Evolutionary conservation across 2,113 vertebrate species (phyloP), one percentile per base, ranked within the genome.

Genomic region (Diadophis punctatus): DNA sequence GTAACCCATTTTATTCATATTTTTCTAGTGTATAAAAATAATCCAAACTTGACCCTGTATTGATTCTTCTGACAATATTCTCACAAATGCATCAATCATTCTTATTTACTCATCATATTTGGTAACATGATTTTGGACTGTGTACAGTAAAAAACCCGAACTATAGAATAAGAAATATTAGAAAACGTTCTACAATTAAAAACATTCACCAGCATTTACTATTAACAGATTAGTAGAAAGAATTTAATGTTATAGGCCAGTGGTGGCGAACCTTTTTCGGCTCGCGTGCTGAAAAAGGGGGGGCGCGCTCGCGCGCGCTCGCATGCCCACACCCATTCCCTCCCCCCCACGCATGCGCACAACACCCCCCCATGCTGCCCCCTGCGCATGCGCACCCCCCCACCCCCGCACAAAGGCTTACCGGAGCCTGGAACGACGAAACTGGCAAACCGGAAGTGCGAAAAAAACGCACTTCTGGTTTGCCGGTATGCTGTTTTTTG

Each of bases 31-130:
- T n/a, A 27, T 34, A 87, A 18, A 68, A 34, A 56, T 85, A 94
- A 48, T 3, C 39, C 90, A 14, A 4, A 90, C 46, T 93, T 91
- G 74, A 10, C 51, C 49, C 58, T n/a, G 80, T 1, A 16, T 56
- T 6, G 87, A 93, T 25, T 43, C 88, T 92, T 88, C 91, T 90
- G 9, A 56, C 92, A 90, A 95, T 94, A 92, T 92, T 2, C 25
- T 91, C n/a, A 90, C 55, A 51, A 22, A 27, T 0, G 0, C 7
- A 90, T 95, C 55, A 74, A 93, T 89, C 8, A 53, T 3, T 90
- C 91, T 68, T 80, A 34, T 80, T 80, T 39, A 39, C 7, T 80
- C 68, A 22, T 80, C 68, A 39, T 39, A 80, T 74, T 34, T 74
- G 11, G 4, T n/a, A n/a, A 68, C 30, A 68, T n/a, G 30, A 14